These are phyloP conservation scores for Steatornis caripensis DNA, from an alignment of 2,113 vertebrate genomes.

Conservation along the genomic window DNA sequence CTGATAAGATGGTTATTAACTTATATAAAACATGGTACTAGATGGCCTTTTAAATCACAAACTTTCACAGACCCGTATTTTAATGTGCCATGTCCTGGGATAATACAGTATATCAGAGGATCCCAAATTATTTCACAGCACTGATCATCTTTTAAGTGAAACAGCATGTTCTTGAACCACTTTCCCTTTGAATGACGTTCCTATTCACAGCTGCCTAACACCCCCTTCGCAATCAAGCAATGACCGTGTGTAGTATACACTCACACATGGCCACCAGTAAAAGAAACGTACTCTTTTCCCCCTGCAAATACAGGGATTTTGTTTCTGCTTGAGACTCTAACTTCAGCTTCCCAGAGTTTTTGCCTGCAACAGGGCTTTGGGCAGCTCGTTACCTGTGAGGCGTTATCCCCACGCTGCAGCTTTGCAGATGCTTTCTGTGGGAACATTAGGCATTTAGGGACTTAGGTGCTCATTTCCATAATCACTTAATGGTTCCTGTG, in stretches of 20 bases:
- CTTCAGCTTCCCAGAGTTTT: not conserved
- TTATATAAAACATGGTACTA: not conserved
- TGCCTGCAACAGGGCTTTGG: not conserved
- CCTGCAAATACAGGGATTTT: not conserved
- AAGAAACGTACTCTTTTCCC: not conserved
- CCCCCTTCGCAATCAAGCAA: not conserved
- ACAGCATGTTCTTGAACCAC: not conserved
- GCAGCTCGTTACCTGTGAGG: not conserved
- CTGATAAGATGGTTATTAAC: not conserved
- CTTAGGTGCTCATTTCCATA: not conserved
- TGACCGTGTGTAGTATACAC: too few relatives aligned
- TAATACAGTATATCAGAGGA: not conserved
- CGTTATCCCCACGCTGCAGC: fast-evolving
- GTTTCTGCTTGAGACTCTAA: not conserved
- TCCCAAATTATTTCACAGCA: not conserved
- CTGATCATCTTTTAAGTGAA: not conserved
- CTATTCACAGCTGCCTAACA: not conserved
- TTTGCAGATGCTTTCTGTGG: not conserved
- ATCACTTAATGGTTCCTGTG: not conserved
- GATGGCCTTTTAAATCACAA: not conserved
- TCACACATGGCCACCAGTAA: not conserved
- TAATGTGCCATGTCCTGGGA: not conserved
- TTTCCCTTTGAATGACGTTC: not conserved
- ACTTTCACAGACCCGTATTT: not conserved
- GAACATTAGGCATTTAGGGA: not conserved